These are phyloP conservation scores for Eulemur macaco DNA, from an alignment of 2,113 vertebrate species.

Conservation along the genomic window DNA sequence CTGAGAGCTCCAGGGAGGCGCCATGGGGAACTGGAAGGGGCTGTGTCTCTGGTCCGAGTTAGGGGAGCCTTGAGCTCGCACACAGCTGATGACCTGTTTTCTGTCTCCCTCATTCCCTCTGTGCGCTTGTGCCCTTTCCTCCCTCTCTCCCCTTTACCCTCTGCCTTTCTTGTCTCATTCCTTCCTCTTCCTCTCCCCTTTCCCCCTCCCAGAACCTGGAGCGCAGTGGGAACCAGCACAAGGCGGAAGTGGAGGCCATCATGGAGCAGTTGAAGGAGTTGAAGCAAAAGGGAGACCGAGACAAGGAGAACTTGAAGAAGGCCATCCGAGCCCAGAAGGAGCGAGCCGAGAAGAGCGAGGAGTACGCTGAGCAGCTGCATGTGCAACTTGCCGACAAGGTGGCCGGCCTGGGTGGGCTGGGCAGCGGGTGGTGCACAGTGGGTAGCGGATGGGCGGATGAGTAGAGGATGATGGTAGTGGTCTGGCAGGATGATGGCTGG, in stretches of 20 bases:
- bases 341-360: constrained; percentile 89
- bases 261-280: constrained; percentile 86
- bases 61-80: not conserved
- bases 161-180: not conserved
- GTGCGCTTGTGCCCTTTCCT: not conserved
- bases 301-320: constrained; percentile 92
- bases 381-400: constrained; percentile 91
- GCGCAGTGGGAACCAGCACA: constrained; percentile 85
- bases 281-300: constrained; percentile 84
- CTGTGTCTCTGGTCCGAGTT: not conserved
- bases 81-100: not conserved
- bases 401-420: not conserved
- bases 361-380: constrained; percentile 85
- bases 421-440: not conserved
- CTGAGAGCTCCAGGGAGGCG: not conserved
- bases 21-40: not conserved
- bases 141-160: too few relatives aligned
- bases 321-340: constrained; percentile 90
- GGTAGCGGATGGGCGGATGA: fast-evolving
- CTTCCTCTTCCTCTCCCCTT: not conserved
- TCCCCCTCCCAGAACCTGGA: constrained; percentile 87
- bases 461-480: fast-evolving
- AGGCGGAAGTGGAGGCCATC: constrained; percentile 85
- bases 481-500: not conserved
- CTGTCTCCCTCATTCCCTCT: not conserved